phyloP scores from a whole-genome alignment of 2,113 vertebrate genomes.

The Anhinga anhinga region DNA sequence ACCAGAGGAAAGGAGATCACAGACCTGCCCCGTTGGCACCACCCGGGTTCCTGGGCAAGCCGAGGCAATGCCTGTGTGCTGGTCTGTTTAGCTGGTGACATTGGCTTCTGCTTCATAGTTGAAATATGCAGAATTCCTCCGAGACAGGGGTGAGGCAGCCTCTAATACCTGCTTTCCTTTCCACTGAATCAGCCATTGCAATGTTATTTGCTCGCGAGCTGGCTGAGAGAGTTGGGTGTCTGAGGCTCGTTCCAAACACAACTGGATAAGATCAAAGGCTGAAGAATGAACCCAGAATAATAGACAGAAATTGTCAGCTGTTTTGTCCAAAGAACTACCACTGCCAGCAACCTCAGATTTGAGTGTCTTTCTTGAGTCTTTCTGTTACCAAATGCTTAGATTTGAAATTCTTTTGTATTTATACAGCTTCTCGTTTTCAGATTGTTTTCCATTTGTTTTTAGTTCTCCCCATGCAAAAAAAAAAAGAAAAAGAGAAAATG shows the following conservation, averaged over 20 bases:
- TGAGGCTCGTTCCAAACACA: not conserved
- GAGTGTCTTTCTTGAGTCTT: not conserved
- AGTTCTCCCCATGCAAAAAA: not conserved
- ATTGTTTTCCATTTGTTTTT: not conserved
- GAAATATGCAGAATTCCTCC: not conserved
- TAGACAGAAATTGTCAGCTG: not conserved
- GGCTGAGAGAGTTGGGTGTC: not conserved
- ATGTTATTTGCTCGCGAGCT: not conserved
- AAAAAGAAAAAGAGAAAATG: not conserved
- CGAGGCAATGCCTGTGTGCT: accelerated
- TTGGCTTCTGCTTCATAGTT: not conserved
- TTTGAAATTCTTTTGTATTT: not conserved
- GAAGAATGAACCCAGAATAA: not conserved
- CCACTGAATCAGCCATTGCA: accelerated
- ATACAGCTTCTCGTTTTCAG: not conserved
- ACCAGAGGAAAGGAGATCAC: accelerated
- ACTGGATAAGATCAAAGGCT: not conserved
- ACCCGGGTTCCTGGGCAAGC: not conserved
- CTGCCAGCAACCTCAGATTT: not conserved
- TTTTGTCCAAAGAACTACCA: not conserved
- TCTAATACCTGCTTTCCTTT: not conserved
- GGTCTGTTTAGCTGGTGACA: not conserved
- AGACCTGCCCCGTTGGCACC: not conserved
- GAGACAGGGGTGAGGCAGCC: not conserved
- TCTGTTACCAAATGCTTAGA: not conserved